Evolutionary conservation across 1,140 invertebrate genomes (phyloP).

Genomic region (Cyclargus thomasi): DNA sequence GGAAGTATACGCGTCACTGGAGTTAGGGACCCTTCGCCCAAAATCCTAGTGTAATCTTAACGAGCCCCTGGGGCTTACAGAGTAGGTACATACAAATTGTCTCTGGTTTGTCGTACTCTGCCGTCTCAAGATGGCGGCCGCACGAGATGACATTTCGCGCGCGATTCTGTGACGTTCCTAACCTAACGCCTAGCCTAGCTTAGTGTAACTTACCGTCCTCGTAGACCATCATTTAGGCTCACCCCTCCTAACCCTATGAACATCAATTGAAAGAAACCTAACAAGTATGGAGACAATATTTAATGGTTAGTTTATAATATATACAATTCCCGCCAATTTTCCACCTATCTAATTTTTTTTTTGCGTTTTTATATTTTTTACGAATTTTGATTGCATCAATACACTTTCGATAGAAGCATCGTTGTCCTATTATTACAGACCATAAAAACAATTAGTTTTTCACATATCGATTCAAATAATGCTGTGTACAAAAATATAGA

Average conservation of each 20-base stretch:
- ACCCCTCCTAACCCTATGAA: conserved; percentile 7
- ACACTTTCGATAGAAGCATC: conserved; percentile 10
- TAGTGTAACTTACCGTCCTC: conserved; percentile 23
- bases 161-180: conserved; percentile 45
- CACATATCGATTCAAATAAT: background rate
- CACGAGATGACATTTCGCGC: conserved; percentile 8
- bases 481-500: conserved; percentile 12
- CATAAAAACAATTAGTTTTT: background rate
- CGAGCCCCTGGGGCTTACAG: background rate
- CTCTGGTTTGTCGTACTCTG: background rate
- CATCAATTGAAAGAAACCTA: conserved; percentile 11
- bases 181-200: conserved; percentile 37
- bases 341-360: conserved; percentile 2
- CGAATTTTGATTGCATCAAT: conserved; percentile 10
- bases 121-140: conserved; percentile 14
- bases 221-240: conserved; percentile 16
- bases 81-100: conserved; percentile 11
- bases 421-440: conserved; percentile 8
- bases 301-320: conserved; percentile 1
- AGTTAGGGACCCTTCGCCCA: conserved; percentile 34
- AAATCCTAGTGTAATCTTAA: background rate
- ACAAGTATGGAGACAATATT: background rate
- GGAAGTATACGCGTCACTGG: conserved; percentile 62
- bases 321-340: background rate
- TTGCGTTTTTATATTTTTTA: background rate